A percentile compares a stretch with the other conserved stretches of the same genome.
phyloP scores from a whole-genome alignment of 2,888 invertebrate genomes.

The Agrenia bidenticulata region DNA sequence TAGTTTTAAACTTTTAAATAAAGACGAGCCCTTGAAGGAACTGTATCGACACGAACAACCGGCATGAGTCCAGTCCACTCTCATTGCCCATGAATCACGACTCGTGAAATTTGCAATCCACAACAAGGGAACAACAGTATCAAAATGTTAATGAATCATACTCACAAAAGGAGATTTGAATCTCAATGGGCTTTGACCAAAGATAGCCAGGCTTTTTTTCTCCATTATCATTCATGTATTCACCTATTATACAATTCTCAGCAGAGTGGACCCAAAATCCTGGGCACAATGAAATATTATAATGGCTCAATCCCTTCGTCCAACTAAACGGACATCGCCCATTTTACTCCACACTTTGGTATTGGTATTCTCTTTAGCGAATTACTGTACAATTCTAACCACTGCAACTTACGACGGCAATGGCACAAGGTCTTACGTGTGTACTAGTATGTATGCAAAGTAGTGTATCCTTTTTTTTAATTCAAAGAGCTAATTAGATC shows the following conservation, averaged over 20 bases:
- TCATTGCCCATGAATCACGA: constrained; percentile 15
- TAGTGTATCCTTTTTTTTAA: too few species aligned
- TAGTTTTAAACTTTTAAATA: too few species aligned
- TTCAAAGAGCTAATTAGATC: too few species aligned
- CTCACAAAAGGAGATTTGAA: constrained; percentile 16
- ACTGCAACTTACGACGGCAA: too few species aligned
- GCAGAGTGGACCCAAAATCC: constrained; percentile 5
- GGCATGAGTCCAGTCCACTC: constrained; percentile 15
- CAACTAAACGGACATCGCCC: constrained; percentile 13
- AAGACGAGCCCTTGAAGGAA: constrained; percentile 11
- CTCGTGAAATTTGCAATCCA: background rate
- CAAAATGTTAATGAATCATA: constrained; percentile 17
- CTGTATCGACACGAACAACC: constrained; percentile 11
- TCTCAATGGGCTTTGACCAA: constrained; percentile 18
- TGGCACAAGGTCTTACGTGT: too few species aligned
- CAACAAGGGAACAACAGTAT: constrained; percentile 1
- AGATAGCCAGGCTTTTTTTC: constrained; percentile 11
- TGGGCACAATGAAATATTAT: background rate
- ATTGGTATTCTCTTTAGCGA: too few species aligned
- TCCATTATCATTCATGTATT: too few species aligned
- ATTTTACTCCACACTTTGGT: background rate
- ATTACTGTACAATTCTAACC: too few species aligned
- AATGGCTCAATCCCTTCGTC: background rate
- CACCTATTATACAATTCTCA: constrained; percentile 3
- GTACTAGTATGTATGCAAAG: too few species aligned